Base-by-base conservation (phyloP, 2,113 vertebrate species). In the Lepisosteus osseus region DNA sequence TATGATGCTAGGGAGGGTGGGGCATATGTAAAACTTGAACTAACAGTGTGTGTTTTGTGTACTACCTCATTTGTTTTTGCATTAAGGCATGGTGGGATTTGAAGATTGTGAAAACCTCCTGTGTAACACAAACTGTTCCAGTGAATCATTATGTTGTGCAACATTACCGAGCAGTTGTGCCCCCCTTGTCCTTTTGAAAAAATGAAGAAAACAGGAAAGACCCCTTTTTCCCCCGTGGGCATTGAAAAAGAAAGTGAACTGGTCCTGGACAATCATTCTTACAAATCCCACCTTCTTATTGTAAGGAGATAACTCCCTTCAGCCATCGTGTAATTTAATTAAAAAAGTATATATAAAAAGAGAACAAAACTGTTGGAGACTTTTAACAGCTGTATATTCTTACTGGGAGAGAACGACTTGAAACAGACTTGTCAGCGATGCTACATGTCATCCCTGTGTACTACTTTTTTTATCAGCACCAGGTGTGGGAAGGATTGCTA, bases 21-120 rank as follows among this genome's bases (percentile, higher is more conserved):
- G 85, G 83, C 81, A 73, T 65, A 74, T 85, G 85, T 81, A 76
- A 83, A 86, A 87, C 87, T 83, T 80, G 79, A 86, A 83, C 54
- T 74, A 70, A 74, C 71, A 78, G 83, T 76, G 76, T 74, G 74
- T 40, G 80, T 84, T 80, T 80, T 76, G 80, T 82, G 81, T 87
- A 81, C 90, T 89, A 90, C 90, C 90, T 92, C 91, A 90, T 91
- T 70, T 51, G 65, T 14, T 41, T 79, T 85, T 82, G 86, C 71
- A 51, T 84, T 75, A 78, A 47, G 78, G 77, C 72, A 3, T 77
- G 79, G 81, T 80, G 85, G 76, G 74, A 65, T 43, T 73, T 76
- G 81, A 79, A 76, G 68, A 64, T 68, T 44, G 57, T 44, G 57
- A 61, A 79, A 81, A 72, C 85, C 77, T 82, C 76, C 40, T 51